phyloP scores from a whole-genome alignment of 2,113 vertebrate genomes.

The Calcarius ornatus region DNA sequence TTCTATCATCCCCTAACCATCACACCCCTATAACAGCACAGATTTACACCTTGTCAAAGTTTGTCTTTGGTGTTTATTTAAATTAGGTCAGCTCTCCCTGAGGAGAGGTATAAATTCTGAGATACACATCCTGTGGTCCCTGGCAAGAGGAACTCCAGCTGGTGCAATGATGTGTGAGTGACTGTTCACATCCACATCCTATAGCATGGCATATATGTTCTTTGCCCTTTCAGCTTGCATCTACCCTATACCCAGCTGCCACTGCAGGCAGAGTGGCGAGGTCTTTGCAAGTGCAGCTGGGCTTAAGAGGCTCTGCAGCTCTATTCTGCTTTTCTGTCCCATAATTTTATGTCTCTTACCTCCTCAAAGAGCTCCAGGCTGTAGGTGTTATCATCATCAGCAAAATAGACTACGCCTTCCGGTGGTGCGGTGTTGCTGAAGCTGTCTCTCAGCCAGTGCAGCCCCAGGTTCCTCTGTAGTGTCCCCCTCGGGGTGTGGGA shows the following conservation, averaged over 20 bases:
- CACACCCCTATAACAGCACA: background rate
- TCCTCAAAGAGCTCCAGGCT: conserved; percentile 95
- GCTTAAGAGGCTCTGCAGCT: background rate
- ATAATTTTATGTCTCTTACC: conserved; percentile 61
- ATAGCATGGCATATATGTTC: background rate
- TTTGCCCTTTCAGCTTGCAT: background rate
- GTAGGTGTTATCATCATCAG: conserved; percentile 96
- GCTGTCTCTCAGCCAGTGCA: conserved; percentile 87
- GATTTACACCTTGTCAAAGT: background rate
- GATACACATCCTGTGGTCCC: background rate
- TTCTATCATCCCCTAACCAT: background rate
- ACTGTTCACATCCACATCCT: background rate
- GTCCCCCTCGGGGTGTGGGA: conserved; percentile 85
- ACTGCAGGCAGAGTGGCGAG: fast-evolving
- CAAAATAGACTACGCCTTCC: conserved; percentile 91
- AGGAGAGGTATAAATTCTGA: background rate
- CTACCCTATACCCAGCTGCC: background rate
- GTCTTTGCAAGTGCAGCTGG: background rate
- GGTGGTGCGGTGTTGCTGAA: conserved; percentile 60
- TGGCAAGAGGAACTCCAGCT: background rate
- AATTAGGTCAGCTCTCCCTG: background rate
- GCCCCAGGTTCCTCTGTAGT: conserved; percentile 88
- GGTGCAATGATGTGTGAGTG: background rate
- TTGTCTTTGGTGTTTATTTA: background rate
- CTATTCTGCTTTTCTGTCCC: background rate